phyloP scores from a whole-genome alignment of 1,140 invertebrate genomes.

The Gerris buenoi region DNA sequence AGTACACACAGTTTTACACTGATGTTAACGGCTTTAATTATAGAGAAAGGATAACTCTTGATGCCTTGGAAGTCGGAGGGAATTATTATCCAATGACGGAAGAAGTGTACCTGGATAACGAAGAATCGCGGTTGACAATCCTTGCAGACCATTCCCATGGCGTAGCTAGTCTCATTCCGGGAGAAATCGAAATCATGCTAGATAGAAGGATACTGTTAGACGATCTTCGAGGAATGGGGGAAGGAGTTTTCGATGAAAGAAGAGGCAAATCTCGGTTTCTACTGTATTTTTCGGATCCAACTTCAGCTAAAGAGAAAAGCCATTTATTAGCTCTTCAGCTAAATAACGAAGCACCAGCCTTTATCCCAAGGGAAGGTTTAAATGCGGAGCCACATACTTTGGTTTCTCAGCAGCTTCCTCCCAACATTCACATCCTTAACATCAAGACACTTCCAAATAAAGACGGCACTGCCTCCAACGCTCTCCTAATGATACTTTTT shows the following conservation, averaged over 20 bases:
- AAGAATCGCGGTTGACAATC: neutral
- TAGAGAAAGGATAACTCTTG: neutral
- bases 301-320: neutral
- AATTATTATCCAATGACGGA: conserved; percentile 13
- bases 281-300: neutral
- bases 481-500: neutral
- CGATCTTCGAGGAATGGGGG: conserved; percentile 11
- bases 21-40: conserved; percentile 7
- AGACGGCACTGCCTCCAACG: neutral
- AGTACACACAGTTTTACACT: conserved; percentile 2
- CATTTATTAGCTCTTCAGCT: neutral
- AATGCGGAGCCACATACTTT: neutral
- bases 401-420: neutral
- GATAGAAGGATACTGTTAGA: conserved; percentile 8
- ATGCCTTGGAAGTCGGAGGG: neutral
- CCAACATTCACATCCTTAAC: neutral
- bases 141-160: conserved; percentile 13
- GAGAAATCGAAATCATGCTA: conserved; percentile 12
- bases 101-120: conserved; percentile 7
- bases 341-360: neutral
- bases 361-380: neutral
- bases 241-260: conserved; percentile 2
- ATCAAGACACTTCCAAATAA: neutral
- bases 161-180: conserved; percentile 4
- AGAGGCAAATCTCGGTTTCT: neutral